A percentile compares a stretch with the other conserved stretches of the same genome.
Conservation (phyloP, 2,797 vertebrate species). For the Gadopsis bispinosus region DNA sequence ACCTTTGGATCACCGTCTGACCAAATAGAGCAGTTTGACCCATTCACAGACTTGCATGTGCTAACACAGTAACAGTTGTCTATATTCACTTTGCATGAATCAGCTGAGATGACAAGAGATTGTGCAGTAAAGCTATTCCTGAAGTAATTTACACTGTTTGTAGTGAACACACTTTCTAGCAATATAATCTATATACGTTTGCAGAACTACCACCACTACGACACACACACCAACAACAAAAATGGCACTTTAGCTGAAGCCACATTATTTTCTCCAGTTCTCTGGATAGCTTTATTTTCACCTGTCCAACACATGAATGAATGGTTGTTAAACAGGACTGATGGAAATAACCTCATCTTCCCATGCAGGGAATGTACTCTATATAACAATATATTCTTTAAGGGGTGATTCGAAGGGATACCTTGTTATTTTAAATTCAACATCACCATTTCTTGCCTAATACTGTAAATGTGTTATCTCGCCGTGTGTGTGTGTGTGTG, state of each 20-base stretch:
- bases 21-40: slow-evolving; percentile 28
- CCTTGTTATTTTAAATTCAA: slow-evolving; percentile 9
- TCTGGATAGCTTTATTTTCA: slow-evolving; percentile 40
- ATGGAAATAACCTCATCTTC: slow-evolving; percentile 31
- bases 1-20: slow-evolving; percentile 63
- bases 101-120: not conserved
- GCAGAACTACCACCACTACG: not conserved
- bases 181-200: slow-evolving; percentile 2
- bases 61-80: slow-evolving; percentile 22
- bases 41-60: slow-evolving; percentile 30
- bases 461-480: slow-evolving; percentile 13
- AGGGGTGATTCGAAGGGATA: not conserved
- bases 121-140: not conserved
- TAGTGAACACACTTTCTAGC: not conserved
- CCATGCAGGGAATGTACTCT: slow-evolving; percentile 3
- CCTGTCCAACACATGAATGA: slow-evolving; percentile 11
- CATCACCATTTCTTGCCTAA: not conserved
- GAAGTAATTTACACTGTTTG: slow-evolving; percentile 1
- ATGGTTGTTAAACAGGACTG: slow-evolving; percentile 29
- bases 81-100: not conserved
- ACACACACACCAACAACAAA: slow-evolving; percentile 20
- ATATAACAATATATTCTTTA: not conserved
- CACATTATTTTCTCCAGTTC: slow-evolving; percentile 56
- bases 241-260: slow-evolving; percentile 18
- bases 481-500: not conserved